phyloP scores from a whole-genome alignment of 2,888 invertebrate species.

The Coelinius sp. region DNA sequence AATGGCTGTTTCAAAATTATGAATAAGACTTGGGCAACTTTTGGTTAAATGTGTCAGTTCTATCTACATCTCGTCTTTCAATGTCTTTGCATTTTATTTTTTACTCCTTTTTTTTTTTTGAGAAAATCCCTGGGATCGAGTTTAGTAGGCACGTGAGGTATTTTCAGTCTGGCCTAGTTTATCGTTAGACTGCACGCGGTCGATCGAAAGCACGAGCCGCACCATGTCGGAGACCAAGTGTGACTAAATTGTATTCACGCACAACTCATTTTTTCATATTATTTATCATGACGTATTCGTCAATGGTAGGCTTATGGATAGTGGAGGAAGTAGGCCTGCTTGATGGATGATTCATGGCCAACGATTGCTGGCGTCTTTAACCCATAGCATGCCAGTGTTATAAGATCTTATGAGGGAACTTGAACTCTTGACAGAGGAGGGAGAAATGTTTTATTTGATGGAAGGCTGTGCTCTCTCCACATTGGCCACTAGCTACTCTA shows the following conservation, averaged over 20 bases:
- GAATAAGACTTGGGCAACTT: not conserved
- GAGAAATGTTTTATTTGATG: not conserved
- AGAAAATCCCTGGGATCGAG: conserved; percentile 30
- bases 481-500: not conserved
- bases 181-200: conserved; percentile 38
- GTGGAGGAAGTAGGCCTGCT: not conserved
- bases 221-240: conserved; percentile 32
- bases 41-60: not conserved
- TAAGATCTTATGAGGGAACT: not conserved
- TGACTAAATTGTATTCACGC: conserved; percentile 35
- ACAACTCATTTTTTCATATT: conserved; percentile 17
- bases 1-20: conserved; percentile 19
- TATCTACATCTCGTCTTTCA: conserved; percentile 5
- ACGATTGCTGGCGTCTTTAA: not conserved
- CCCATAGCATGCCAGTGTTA: not conserved
- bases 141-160: conserved; percentile 38
- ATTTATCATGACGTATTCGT: conserved; percentile 8
- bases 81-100: conserved; percentile 1
- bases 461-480: not conserved
- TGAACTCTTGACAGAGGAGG: not conserved
- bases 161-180: conserved; percentile 43
- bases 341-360: not conserved
- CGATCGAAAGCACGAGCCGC: conserved; percentile 37
- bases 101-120: not conserved
- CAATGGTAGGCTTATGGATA: too few species aligned